A percentile compares a stretch with the other conserved stretches of the same genome.
These are phyloP conservation scores for Athene noctua DNA, from an alignment of 2,113 vertebrate genomes.

Conservation along the genomic window DNA sequence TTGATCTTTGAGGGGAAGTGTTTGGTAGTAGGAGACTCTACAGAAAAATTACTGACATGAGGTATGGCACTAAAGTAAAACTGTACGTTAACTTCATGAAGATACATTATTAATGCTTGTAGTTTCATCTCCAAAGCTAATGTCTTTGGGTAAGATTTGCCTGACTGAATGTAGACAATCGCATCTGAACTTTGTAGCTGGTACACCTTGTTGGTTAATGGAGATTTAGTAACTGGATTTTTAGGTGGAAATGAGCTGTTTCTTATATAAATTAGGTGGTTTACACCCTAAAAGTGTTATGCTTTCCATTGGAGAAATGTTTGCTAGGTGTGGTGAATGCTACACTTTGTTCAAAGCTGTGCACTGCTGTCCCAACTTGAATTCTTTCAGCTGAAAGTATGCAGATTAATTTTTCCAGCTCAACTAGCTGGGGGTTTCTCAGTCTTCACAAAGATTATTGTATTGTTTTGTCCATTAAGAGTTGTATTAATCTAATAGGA, in stretches of 20 bases:
- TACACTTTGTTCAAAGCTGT: not conserved
- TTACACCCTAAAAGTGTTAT: not conserved
- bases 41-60: not conserved
- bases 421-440: not conserved
- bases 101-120: not conserved
- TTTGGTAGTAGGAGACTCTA: not conserved
- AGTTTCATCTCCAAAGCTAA: not conserved
- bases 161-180: not conserved
- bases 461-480: not conserved
- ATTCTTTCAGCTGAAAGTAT: not conserved
- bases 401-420: not conserved
- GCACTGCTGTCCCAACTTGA: fast-evolving
- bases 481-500: not conserved
- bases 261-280: not conserved
- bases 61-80: not conserved
- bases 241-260: not conserved
- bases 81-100: not conserved
- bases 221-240: not conserved
- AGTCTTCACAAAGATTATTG: not conserved
- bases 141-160: not conserved
- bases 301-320: not conserved
- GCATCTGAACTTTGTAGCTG: not conserved
- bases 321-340: not conserved
- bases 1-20: not conserved
- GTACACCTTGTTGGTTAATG: not conserved